Evolutionary conservation across 2,888 invertebrate genomes (phyloP), one percentile per base, ranked within the genome.

Genomic region (Dryocosmus kuriphilus): DNA sequence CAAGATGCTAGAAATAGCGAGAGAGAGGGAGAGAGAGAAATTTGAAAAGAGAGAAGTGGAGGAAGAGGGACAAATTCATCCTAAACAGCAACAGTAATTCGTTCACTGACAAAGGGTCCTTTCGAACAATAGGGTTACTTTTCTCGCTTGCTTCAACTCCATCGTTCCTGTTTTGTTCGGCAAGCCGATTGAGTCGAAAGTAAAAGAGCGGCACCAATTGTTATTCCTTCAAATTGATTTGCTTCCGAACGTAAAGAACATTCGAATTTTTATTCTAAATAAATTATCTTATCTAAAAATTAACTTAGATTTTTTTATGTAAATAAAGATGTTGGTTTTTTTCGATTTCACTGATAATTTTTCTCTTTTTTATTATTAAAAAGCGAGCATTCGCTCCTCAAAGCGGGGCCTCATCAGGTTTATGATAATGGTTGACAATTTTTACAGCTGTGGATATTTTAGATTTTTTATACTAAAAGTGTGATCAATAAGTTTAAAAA

Each of bases 41-140:
- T 14, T n/a, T 51, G 38, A 76, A 51, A 30, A 65, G 35, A 30
- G 32, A 32, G 51, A 63, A 8, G 63, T 16, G 27, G 30, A 41
- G 24, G 27, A 9, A 55, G 65, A 55, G 67, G 77, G 74, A 32
- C n/a, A 51, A 51, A 71, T 30, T 14, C 46, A 51, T 27, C 71
- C 30, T 41, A 88, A 88, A 86, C 85, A 86, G 86, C 84, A 87
- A 87, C 83, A 85, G 84, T 89, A 88, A 89, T 88, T 88, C 88
- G 85, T 86, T 88, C 84, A 83, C 83, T 84, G 86, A 88, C 87
- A 88, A 89, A 87, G 84, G 85, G 76, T 78, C 79, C 79, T 78
- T 79, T 62, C 75, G 80, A 85, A 88, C 88, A 89, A 88, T 87
- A 83, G 85, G 80, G 81, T 81, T 79, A 80, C 82, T 74, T 61